Evolutionary conservation across 2,797 vertebrate genomes (phyloP).

Genomic region (Girardinus metallicus): DNA sequence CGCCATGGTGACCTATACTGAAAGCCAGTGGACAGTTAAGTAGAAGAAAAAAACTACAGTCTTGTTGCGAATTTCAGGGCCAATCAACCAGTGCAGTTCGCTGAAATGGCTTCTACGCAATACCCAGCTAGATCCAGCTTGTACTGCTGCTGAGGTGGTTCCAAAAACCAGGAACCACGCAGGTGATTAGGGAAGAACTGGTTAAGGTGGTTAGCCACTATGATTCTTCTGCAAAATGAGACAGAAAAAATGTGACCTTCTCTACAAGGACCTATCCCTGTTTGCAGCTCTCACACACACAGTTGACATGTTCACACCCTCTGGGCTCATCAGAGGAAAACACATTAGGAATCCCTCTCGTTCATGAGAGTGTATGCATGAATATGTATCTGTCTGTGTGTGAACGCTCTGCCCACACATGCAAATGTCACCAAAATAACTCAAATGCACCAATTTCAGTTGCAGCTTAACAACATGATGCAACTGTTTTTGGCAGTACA

Average conservation of each 20-base stretch:
- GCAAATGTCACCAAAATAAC: conserved; percentile 51
- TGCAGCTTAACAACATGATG: conserved; percentile 16
- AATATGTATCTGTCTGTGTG: conserved; percentile 26
- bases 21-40: background rate
- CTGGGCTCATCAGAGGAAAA: conserved; percentile 1
- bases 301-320: background rate
- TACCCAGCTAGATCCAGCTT: no score
- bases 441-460: conserved; percentile 36
- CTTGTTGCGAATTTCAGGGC: no score
- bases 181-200: no score
- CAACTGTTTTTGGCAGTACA: background rate
- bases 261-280: conserved; percentile 63
- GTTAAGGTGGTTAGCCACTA: conserved; percentile 28
- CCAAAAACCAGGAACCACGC: conserved; percentile 14
- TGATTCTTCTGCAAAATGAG: conserved; percentile 46
- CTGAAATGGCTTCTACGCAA: no score
- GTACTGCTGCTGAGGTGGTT: no score
- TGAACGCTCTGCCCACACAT: conserved; percentile 22
- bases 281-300: conserved; percentile 41
- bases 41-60: background rate
- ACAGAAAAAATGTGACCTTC: conserved; percentile 48
- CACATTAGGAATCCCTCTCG: conserved; percentile 3
- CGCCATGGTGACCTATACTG: background rate
- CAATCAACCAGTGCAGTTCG: no score
- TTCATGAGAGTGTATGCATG: conserved; percentile 18